Evolutionary conservation across 2,888 invertebrate species (phyloP).

Genomic region (Parnassius glacialis): DNA sequence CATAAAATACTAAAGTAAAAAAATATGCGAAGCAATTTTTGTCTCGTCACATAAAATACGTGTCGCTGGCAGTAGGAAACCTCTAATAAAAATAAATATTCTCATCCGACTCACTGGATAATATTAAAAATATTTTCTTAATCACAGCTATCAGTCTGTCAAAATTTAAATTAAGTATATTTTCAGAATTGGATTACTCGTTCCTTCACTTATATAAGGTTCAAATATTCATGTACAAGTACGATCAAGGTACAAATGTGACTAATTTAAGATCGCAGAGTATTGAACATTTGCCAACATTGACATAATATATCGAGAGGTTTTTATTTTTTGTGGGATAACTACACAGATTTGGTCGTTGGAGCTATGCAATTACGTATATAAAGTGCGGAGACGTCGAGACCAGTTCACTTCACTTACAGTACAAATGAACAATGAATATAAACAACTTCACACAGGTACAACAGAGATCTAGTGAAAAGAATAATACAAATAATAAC

Average conservation of each 20-base stretch:
- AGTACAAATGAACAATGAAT: constrained; percentile 71
- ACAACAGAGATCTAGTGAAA: constrained; percentile 81
- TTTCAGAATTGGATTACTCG: constrained; percentile 78
- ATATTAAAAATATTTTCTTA: constrained; percentile 81
- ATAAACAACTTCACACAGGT: constrained; percentile 77
- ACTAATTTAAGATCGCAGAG: constrained; percentile 77
- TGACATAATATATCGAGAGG: constrained; percentile 54
- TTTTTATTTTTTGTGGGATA: constrained; percentile 50
- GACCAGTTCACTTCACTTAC: constrained; percentile 63
- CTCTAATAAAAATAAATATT: constrained; percentile 78
- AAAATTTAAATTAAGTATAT: constrained; percentile 82
- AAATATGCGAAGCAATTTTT: constrained; percentile 64
- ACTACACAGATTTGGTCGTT: constrained; percentile 65
- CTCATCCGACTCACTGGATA: constrained; percentile 80
- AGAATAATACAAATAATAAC: constrained; percentile 77
- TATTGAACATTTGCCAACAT: constrained; percentile 63
- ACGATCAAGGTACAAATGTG: constrained; percentile 78
- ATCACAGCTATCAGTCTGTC: constrained; percentile 82
- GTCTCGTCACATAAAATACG: constrained; percentile 62
- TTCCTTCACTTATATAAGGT: constrained; percentile 72
- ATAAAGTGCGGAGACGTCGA: constrained; percentile 58
- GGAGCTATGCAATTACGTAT: constrained; percentile 66
- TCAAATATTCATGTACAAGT: constrained; percentile 70
- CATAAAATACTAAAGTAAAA: constrained; percentile 60
- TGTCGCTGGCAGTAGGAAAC: constrained; percentile 75